Conservation (phyloP, 2,888 invertebrate species). For the Scaptomyza polygonia region DNA sequence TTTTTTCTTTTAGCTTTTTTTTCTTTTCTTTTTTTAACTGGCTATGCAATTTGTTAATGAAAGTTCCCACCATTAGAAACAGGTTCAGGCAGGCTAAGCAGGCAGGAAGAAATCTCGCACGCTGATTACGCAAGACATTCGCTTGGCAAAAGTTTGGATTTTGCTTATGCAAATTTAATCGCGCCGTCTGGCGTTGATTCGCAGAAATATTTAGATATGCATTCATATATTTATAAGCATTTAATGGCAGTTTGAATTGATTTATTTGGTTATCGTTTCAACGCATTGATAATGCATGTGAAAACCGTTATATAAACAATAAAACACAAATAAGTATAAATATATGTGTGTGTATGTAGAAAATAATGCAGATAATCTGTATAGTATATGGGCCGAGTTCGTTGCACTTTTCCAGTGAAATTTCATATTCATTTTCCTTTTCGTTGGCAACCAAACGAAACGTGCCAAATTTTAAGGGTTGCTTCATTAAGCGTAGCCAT, state of each 20-base stretch:
- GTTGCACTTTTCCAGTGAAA: conserved; percentile 56
- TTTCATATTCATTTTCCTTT: conserved; percentile 59
- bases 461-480: conserved; percentile 79
- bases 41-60: conserved; percentile 67
- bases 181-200: conserved; percentile 44
- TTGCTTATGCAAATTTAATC: conserved; percentile 61
- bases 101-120: conserved; percentile 52
- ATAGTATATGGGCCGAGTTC: conserved; percentile 59
- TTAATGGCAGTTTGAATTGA: conserved; percentile 26
- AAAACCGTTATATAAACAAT: conserved; percentile 28
- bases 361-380: conserved; percentile 42
- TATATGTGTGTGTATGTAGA: neutral
- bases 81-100: conserved; percentile 50
- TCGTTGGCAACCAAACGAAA: conserved; percentile 58
- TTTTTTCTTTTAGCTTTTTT: neutral
- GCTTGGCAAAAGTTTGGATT: conserved; percentile 42
- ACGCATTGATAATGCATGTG: conserved; percentile 31
- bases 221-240: conserved; percentile 16
- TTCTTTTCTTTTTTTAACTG: conserved; percentile 10
- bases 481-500: conserved; percentile 71
- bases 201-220: conserved; percentile 13
- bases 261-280: conserved; percentile 45
- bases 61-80: conserved; percentile 78
- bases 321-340: conserved; percentile 19
- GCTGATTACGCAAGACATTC: conserved; percentile 29